These are phyloP conservation scores for Empidonax alnorum DNA, from an alignment of 2,113 vertebrate genomes.

Conservation along the genomic window DNA sequence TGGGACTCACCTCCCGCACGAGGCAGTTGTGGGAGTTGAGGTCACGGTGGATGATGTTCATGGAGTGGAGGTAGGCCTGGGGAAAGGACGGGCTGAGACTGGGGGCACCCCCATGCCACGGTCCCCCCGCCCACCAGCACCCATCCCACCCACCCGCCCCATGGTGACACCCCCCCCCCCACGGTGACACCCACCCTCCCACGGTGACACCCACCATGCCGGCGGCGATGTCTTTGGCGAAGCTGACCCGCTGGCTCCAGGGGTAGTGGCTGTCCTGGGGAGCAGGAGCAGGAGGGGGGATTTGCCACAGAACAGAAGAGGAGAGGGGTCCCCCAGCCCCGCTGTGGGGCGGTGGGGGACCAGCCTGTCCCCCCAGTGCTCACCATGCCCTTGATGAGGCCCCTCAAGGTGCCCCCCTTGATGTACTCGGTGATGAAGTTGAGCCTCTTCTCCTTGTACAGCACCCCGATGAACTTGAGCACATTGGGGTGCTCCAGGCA, in stretches of 20 bases:
- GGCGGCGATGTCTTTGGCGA: conserved; percentile 92
- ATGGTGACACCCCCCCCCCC: accelerated
- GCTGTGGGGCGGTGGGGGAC: too few species aligned
- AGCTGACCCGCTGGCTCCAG: conserved; percentile 94
- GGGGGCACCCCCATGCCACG: accelerated
- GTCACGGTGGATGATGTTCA: conserved; percentile 98
- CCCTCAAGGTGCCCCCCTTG: conserved; percentile 91
- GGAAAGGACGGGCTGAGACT: background rate
- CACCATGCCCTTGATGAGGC: conserved; percentile 96
- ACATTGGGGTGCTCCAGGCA: conserved; percentile 96
- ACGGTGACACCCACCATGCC: conserved; percentile 84
- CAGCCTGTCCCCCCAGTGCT: background rate
- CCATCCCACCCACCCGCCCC: too few species aligned
- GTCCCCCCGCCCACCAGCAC: background rate
- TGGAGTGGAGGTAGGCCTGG: conserved; percentile 94
- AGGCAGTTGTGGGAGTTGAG: conserved; percentile 99
- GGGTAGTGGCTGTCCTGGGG: conserved; percentile 90
- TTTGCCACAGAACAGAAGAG: background rate
- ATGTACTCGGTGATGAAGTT: conserved; percentile 99
- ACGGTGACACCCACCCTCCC: conserved; percentile 66
- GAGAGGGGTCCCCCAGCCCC: background rate
- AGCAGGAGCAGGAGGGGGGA: background rate
- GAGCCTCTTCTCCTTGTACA: conserved; percentile 97
- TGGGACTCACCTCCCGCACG: conserved; percentile 82
- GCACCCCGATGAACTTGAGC: conserved; percentile 94